These are phyloP conservation scores for Grammomys surdaster DNA, from an alignment of 2,113 vertebrate species.

Conservation along the genomic window DNA sequence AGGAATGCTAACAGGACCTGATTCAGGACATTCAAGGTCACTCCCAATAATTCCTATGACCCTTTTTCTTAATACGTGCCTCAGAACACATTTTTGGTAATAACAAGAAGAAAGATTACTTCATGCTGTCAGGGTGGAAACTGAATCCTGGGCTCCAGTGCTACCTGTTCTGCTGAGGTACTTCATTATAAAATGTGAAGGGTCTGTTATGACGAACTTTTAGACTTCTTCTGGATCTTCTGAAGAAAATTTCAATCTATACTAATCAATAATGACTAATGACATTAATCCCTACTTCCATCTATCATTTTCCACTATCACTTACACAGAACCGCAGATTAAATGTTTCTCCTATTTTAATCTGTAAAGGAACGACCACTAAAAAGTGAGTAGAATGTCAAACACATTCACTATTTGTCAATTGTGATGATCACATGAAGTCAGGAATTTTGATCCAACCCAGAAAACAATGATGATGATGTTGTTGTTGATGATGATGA, in stretches of 20 bases:
- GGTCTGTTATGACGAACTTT: background rate
- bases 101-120: background rate
- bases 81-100: background rate
- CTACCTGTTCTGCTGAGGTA: background rate
- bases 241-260: background rate
- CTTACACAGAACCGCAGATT: background rate
- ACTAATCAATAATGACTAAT: background rate
- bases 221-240: background rate
- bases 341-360: conserved; percentile 9
- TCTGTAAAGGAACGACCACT: background rate
- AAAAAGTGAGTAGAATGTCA: background rate
- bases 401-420: conserved; percentile 35
- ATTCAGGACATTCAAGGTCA: background rate
- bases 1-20: conserved; percentile 28
- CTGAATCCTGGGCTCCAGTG: background rate
- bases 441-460: background rate
- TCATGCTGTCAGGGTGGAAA: background rate
- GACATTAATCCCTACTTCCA: background rate
- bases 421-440: background rate
- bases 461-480: background rate
- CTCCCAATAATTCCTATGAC: background rate
- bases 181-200: background rate
- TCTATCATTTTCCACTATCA: background rate
- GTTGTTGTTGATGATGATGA: background rate
- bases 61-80: background rate